Conservation (phyloP, 2,797 vertebrate genomes). For the Macrochelys suwanniensis region DNA sequence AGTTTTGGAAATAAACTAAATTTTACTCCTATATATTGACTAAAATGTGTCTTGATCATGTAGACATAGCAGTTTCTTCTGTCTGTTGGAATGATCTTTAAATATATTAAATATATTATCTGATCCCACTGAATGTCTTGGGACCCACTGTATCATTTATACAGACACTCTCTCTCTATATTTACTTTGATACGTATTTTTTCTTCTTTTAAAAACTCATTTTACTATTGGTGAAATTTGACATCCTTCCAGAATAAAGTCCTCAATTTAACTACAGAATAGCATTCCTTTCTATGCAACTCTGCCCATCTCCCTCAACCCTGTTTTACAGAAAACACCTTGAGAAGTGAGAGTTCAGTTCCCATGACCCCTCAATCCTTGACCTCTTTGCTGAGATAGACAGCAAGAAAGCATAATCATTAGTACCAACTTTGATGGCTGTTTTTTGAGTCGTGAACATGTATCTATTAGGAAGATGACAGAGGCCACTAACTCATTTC, state of each 20-base stretch:
- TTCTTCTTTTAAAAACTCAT: neutral
- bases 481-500: neutral
- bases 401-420: neutral
- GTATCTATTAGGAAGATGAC: neutral
- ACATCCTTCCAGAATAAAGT: neutral
- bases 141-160: neutral
- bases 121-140: neutral
- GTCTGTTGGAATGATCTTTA: neutral
- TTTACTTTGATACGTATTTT: neutral
- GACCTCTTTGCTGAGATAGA: neutral
- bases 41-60: constrained; percentile 8
- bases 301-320: neutral
- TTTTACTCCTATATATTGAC: constrained; percentile 3
- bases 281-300: neutral
- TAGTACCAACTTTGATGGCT: neutral
- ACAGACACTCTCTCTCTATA: neutral
- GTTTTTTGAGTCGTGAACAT: neutral
- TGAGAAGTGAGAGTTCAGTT: neutral
- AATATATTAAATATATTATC: neutral
- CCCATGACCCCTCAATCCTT: neutral
- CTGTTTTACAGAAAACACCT: neutral
- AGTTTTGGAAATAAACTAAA: constrained; percentile 3
- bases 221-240: neutral
- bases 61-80: neutral
- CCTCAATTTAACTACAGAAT: neutral